phyloP scores from a whole-genome alignment of 2,888 invertebrate species.

The Caenorhabditis sulstoni region DNA sequence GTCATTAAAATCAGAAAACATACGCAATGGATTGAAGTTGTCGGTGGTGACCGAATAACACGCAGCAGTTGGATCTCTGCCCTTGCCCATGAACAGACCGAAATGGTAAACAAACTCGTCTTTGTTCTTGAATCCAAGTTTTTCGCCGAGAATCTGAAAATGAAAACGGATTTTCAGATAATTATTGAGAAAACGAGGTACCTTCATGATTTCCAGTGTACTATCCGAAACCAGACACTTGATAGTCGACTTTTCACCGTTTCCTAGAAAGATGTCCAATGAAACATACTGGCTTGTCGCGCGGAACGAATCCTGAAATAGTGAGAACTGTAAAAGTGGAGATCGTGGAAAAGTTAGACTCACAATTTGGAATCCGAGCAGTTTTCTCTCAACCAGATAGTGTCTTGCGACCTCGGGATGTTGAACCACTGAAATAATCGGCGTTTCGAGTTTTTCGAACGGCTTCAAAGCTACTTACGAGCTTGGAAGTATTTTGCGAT shows the following conservation, averaged over 20 bases:
- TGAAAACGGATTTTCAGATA: neutral
- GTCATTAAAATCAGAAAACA: too few relatives aligned
- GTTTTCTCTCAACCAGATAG: slow-evolving; percentile 73
- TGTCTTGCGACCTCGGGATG: slow-evolving; percentile 74
- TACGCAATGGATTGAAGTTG: slow-evolving; percentile 65
- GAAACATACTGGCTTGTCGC: slow-evolving; percentile 65
- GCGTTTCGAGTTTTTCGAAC: neutral
- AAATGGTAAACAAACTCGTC: slow-evolving; percentile 90
- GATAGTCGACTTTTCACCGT: slow-evolving; percentile 63
- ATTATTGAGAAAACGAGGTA: slow-evolving; percentile 7
- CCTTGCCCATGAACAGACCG: slow-evolving; percentile 90
- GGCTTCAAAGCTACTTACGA: slow-evolving; percentile 83
- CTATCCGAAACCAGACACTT: slow-evolving; percentile 64
- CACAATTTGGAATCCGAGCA: slow-evolving; percentile 68
- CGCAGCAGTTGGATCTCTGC: slow-evolving; percentile 78
- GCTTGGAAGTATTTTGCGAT: slow-evolving; percentile 95
- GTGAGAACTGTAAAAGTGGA: too few relatives aligned
- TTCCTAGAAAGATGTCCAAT: slow-evolving; percentile 64
- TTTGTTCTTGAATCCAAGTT: slow-evolving; percentile 86
- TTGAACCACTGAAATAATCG: slow-evolving; percentile 74
- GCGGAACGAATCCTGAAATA: slow-evolving; percentile 67
- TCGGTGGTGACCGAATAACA: slow-evolving; percentile 43
- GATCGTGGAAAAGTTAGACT: too few relatives aligned
- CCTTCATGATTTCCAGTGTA: slow-evolving; percentile 72
- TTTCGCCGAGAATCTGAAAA: slow-evolving; percentile 87